Evolutionary conservation across 2,797 vertebrate genomes (phyloP).

Genomic region (Alexandromys oeconomus): DNA sequence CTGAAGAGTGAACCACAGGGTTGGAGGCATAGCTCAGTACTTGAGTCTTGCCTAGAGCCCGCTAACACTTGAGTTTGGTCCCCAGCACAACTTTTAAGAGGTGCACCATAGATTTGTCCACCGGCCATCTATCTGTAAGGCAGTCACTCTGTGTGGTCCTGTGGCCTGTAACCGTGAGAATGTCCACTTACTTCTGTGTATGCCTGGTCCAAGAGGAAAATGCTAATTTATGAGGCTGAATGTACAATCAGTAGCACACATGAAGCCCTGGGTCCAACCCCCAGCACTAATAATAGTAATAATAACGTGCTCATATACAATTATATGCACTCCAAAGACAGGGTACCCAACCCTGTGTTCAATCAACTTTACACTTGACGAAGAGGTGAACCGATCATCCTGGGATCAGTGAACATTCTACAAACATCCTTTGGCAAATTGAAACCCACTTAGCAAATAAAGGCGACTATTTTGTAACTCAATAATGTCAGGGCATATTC

Average conservation of each 20-base stretch:
- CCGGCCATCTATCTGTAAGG: neutral
- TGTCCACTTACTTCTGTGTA: neutral
- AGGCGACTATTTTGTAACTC: conserved; percentile 34
- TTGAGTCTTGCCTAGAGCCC: neutral
- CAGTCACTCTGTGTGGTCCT: neutral
- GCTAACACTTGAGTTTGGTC: neutral
- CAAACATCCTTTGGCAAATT: neutral
- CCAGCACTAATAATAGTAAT: neutral
- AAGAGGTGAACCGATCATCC: neutral
- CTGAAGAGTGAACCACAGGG: neutral
- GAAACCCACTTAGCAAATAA: conserved; percentile 16
- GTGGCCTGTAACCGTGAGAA: neutral
- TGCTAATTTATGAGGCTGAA: neutral
- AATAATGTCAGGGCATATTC: neutral
- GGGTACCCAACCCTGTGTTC: neutral
- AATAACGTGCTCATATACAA: neutral
- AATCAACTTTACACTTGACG: conserved; percentile 13
- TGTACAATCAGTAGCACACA: neutral
- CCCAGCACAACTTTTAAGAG: neutral
- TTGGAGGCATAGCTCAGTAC: neutral
- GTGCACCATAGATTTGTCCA: neutral
- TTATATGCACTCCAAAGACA: neutral
- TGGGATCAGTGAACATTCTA: neutral
- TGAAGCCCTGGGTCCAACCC: neutral
- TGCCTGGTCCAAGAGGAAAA: neutral